Percentiles rank a stretch among this genome's conserved stretches.
These are phyloP conservation scores for Scaptomyza polygonia DNA, from an alignment of 2,888 invertebrate genomes.

Conservation along the genomic window DNA sequence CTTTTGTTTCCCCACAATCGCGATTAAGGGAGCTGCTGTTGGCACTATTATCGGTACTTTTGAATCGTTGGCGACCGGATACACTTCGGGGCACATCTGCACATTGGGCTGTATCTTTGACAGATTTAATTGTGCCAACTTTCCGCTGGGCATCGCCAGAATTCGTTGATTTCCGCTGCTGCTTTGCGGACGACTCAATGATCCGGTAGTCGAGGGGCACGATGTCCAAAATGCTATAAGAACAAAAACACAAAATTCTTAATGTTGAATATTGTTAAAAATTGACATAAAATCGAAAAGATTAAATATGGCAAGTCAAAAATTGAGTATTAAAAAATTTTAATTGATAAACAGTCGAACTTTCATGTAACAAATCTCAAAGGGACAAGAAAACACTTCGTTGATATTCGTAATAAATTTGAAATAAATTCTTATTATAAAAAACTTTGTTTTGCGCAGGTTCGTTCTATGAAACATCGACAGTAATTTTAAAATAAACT, in stretches of 20 bases:
- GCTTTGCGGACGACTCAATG: constrained; percentile 83
- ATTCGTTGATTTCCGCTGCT: constrained; percentile 72
- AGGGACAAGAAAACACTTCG: too few species aligned
- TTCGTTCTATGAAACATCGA: too few species aligned
- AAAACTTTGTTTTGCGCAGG: too few species aligned
- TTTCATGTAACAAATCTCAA: too few species aligned
- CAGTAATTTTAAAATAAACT: too few species aligned
- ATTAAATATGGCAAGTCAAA: neutral
- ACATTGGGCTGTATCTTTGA: constrained; percentile 79
- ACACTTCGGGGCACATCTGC: constrained; percentile 81
- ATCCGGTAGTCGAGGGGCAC: constrained; percentile 83
- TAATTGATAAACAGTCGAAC: too few species aligned
- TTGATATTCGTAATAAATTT: too few species aligned
- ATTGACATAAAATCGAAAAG: too few species aligned
- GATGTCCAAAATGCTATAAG: constrained; percentile 82
- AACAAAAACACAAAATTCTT: neutral
- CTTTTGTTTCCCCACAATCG: constrained; percentile 66
- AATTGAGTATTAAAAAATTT: too few species aligned
- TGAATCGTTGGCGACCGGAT: constrained; percentile 74
- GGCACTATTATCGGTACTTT: constrained; percentile 77
- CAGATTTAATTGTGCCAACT: constrained; percentile 70
- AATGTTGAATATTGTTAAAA: neutral
- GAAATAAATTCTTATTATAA: too few species aligned
- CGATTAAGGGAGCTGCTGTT: constrained; percentile 67
- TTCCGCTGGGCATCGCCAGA: constrained; percentile 72